Base-by-base conservation (phyloP, 1,140 invertebrate genomes). In the Ganaspis sp. region DNA sequence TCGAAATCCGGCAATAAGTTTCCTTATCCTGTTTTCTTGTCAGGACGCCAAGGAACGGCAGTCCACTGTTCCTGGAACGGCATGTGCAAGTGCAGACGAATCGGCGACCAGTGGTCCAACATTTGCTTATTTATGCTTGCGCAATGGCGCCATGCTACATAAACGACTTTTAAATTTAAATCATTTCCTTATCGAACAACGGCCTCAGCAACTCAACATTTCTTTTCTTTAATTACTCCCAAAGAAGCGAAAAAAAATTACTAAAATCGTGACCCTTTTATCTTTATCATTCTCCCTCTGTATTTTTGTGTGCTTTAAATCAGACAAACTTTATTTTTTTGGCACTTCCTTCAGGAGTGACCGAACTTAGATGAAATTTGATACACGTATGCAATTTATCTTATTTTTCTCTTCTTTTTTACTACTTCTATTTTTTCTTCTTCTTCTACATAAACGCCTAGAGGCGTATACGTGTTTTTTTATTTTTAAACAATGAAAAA, bases 21-120 rank as follows among this genome's bases (percentile, higher is more conserved):
- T 78, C 77, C 78, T 74, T 80, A 73, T 53, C 74, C 72, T 72
- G 77, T 85, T 85, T 84, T 82, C 83, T 73, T 77, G 76, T 77
- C 76, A 77, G 37, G 42, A 53, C 69, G 58, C 69, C 69, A 75
- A 70, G 42, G 45, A 75, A 69, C 40, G 23, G 40, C 40, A 54
- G 45, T 73, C 72, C 64, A 69, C 23, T 70, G 69, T 76, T 72
- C 70, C 69, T 19, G 70, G 45, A 73, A 53, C 70, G 49, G 70
- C 71, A 26, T 64, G 69, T 34, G 58, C 11, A 64, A 64, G 38
- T 45, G 76, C 76, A 73, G 71, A 77, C 76, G 76, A 72, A 77
- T 77, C 71, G 76, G 72, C 72, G 76, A 73, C 42, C 77, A 71
- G 34, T 75, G 69, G 38, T 54, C 5, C 37, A 69, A 73, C 70